phyloP scores from a whole-genome alignment of 1,140 invertebrate genomes.

The Vanessa atalanta region DNA sequence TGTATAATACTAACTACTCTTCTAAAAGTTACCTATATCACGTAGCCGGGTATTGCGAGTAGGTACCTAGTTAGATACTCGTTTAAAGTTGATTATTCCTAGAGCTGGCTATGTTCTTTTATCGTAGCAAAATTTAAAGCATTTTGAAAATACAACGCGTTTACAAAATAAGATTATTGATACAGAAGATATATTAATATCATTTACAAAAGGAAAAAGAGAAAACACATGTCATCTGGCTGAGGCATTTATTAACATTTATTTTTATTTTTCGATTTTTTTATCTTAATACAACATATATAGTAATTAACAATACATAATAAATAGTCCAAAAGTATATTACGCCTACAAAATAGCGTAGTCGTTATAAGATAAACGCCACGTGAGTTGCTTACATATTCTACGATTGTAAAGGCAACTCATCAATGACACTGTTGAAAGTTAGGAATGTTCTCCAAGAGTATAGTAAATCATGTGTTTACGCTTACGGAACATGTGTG shows the following conservation, averaged over 20 bases:
- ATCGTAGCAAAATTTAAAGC: too few relatives aligned
- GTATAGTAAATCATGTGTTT: constrained; percentile 47
- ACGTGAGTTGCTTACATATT: constrained; percentile 72
- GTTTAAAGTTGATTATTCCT: too few relatives aligned
- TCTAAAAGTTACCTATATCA: too few relatives aligned
- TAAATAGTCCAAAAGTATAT: constrained; percentile 82
- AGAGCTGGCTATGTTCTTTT: too few relatives aligned
- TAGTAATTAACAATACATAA: constrained; percentile 82
- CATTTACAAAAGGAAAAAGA: neutral
- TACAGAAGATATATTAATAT: neutral
- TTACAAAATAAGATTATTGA: neutral
- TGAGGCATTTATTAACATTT: constrained; percentile 81
- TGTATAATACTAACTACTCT: too few relatives aligned
- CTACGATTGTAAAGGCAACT: constrained; percentile 71
- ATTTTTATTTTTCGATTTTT: constrained; percentile 77
- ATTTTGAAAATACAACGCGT: neutral
- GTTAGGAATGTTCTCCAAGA: constrained; percentile 69
- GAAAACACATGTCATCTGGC: constrained; percentile 68
- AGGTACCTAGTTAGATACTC: too few relatives aligned
- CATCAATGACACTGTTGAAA: constrained; percentile 67
- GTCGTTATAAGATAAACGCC: constrained; percentile 80
- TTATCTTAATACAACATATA: constrained; percentile 81
- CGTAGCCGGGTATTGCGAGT: too few relatives aligned
- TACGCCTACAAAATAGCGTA: constrained; percentile 81
- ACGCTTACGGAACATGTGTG: constrained; percentile 22